Evolutionary conservation across 2,797 vertebrate genomes (phyloP), one percentile per base, ranked within the genome.

Genomic region (Leptodactylus fallax): DNA sequence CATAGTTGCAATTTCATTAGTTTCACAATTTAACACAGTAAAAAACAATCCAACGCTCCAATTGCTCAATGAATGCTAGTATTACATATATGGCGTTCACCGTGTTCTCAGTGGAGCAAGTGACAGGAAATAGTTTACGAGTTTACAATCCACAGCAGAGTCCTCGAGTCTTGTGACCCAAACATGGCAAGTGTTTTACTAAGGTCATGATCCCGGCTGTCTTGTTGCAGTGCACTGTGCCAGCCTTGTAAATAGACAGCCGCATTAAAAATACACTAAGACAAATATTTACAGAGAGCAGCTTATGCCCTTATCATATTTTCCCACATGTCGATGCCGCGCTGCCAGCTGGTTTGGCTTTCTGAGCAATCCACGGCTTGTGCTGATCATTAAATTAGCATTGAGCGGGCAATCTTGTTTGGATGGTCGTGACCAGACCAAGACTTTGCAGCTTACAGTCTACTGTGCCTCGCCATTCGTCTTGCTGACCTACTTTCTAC

Each of bases 401-500:
- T 76, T 23, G 72, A 79, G 23, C 25, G 53, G 76, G 0, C 53
- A 25, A 49, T 49, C 61, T 77, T 55, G 45, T 53, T 27, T 45
- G 21, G 55, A 14, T 60, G 71, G 16, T 58, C 36, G 51, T 60
- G 56, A 23, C 13, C 16, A 53, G 55, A 49, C 69, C 71, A 85
- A 55, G 14, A 36, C 63, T 51, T 16, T 55, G n/a, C 51, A 45
- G 67, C 27, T 71, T 36, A 49, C 63, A 72, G 21, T 65, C 27
- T 87, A 25, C 9, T 13, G 19, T 27, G 17, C 21, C 53, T 67
- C 69, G 19, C 36, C 17, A 21, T 47, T 76, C 0, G 69, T 14
- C 69, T 76, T 51, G 14, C 19, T 87, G 71, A 83, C 60, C 80
- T 83, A 87, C 65, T 83, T 76, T 87, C 27, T 49, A 51, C n/a